These are phyloP conservation scores for Papilio aristodemus DNA, from an alignment of 1,140 invertebrate species.

Conservation along the genomic window DNA sequence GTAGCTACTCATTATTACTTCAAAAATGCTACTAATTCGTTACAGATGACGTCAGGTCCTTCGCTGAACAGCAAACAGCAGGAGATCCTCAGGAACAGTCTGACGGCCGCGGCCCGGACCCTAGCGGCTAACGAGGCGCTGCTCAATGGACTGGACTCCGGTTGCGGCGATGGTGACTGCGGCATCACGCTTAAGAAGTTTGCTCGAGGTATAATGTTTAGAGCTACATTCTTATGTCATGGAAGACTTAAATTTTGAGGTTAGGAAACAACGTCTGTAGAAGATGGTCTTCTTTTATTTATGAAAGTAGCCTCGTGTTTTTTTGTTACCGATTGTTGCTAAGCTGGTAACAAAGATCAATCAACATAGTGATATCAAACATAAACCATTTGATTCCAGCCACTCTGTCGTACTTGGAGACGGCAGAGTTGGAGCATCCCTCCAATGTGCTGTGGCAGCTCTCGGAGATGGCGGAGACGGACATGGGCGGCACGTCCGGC, in stretches of 20 bases:
- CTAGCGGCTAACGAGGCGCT: slow-evolving; percentile 81
- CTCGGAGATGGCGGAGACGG: slow-evolving; percentile 82
- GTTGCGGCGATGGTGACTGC: slow-evolving; percentile 91
- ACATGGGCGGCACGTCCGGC: slow-evolving; percentile 87
- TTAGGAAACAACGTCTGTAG: no score
- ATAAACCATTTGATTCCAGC: slow-evolving; percentile 49
- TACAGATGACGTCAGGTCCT: slow-evolving; percentile 60
- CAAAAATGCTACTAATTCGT: slow-evolving; percentile 19
- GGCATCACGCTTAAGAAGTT: slow-evolving; percentile 87
- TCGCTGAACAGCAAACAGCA: slow-evolving; percentile 61
- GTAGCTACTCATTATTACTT: no score
- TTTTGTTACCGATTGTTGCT: no score
- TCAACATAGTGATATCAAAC: no score
- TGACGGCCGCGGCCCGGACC: slow-evolving; percentile 76
- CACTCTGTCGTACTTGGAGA: slow-evolving; percentile 46
- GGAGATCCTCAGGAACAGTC: slow-evolving; percentile 72
- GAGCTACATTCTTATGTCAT: neutral
- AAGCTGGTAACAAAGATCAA: no score
- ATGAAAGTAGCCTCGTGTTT: no score
- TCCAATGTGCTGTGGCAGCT: slow-evolving; percentile 78
- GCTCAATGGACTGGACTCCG: slow-evolving; percentile 87
- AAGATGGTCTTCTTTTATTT: no score
- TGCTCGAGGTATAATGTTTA: slow-evolving; percentile 76
- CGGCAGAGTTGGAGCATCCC: slow-evolving; percentile 68
- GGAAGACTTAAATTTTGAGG: no score